Percentiles rank a stretch among this genome's conserved stretches.
Evolutionary conservation across 2,797 vertebrate genomes (phyloP).

Genomic region (Remorina albescens): DNA sequence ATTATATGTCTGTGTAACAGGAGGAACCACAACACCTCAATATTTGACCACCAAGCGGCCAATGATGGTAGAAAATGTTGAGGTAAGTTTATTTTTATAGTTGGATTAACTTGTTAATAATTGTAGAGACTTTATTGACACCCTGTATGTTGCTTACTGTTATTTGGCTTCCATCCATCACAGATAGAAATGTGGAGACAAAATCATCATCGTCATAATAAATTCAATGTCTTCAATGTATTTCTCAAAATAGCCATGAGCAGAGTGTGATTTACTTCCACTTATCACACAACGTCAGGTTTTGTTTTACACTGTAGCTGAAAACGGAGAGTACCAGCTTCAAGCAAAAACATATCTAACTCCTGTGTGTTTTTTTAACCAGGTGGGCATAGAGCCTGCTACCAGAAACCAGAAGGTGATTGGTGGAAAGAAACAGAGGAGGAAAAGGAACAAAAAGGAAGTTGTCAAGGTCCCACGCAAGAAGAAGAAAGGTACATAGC

Average conservation of each 20-base stretch:
- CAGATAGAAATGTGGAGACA: no score
- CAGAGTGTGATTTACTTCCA: not conserved
- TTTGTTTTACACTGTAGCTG: not conserved
- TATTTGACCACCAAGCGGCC: constrained; percentile 64
- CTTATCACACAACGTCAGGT: not conserved
- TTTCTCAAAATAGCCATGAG: not conserved
- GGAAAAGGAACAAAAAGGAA: constrained; percentile 87
- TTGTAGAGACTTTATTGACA: no score
- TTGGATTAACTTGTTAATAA: no score
- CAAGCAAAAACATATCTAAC: not conserved
- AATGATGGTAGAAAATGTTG: constrained; percentile 28
- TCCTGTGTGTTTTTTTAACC: constrained; percentile 64
- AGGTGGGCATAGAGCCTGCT: constrained; percentile 82
- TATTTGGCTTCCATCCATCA: no score
- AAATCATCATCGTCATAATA: no score
- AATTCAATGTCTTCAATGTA: no score
- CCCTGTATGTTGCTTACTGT: no score
- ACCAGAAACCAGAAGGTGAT: constrained; percentile 86
- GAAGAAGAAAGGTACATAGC: constrained; percentile 86
- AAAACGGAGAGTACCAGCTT: not conserved
- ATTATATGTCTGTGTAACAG: constrained; percentile 37
- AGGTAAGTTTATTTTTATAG: constrained; percentile 59
- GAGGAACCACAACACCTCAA: constrained; percentile 21
- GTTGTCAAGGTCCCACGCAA: constrained; percentile 80
- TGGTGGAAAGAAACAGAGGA: constrained; percentile 90